Evolutionary conservation across 2,797 vertebrate species (phyloP).

Genomic region (Lagodon rhomboides): DNA sequence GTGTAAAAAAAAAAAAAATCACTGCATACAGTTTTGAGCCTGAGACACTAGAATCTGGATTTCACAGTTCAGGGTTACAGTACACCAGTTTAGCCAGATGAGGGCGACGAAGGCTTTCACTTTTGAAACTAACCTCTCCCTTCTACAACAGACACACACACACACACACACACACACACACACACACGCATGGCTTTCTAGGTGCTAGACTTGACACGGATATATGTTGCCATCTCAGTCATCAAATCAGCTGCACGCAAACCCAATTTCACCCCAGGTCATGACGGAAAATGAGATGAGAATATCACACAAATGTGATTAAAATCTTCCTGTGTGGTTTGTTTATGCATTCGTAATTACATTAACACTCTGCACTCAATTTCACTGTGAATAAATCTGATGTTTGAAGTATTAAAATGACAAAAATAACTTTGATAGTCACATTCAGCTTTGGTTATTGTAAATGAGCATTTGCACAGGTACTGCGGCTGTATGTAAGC

Average conservation of each 20-base stretch:
- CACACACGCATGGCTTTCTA: constrained; percentile 12
- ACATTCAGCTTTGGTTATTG: constrained; percentile 9
- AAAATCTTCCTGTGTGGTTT: constrained; percentile 15
- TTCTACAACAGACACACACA: not conserved
- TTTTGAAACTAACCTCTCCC: not conserved
- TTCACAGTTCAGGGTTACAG: constrained; percentile 13
- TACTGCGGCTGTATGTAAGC: not conserved
- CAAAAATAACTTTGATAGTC: not conserved
- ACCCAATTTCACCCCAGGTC: constrained; percentile 59
- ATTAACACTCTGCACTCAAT: not conserved
- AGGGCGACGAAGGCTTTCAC: constrained; percentile 36
- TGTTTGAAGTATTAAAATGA: not conserved
- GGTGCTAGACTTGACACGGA: constrained; percentile 54
- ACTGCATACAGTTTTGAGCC: not conserved
- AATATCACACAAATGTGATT: constrained; percentile 36
- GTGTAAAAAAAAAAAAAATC: not conserved
- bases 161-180: constrained; percentile 9
- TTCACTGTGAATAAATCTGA: not conserved
- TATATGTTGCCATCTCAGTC: constrained; percentile 48
- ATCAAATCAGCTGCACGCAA: constrained; percentile 66
- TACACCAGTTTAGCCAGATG: constrained; percentile 54
- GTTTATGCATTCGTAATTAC: constrained; percentile 17
- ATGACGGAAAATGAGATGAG: constrained; percentile 27
- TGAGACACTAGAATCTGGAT: not conserved
- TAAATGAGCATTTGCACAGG: not conserved